Percentiles rank a stretch among this genome's conserved stretches.
Conservation (phyloP, 1,140 invertebrate species). For the fruit fly (Drosophila melanogaster) region DNA sequence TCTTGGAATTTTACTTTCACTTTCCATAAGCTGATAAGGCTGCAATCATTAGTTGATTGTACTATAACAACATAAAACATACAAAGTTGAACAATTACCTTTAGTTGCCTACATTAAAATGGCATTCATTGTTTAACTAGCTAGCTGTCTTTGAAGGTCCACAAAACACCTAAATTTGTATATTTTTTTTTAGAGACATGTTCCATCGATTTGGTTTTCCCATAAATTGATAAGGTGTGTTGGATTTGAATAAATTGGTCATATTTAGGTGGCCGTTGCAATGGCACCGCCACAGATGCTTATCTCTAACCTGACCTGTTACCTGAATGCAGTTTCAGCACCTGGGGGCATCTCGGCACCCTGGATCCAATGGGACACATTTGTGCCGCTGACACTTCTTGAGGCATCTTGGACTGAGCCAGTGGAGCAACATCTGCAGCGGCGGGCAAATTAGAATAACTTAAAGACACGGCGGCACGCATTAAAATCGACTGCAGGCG, state of each 20-base stretch:
- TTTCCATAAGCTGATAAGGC: too few species aligned
- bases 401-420: neutral
- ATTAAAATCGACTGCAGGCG: conserved; percentile 61
- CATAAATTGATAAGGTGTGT: neutral
- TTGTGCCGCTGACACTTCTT: conserved; percentile 61
- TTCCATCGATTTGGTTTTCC: neutral
- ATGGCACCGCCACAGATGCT: conserved; percentile 26
- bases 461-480: conserved; percentile 77
- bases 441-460: conserved; percentile 77
- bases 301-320: conserved; percentile 30
- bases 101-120: too few species aligned
- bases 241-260: conserved; percentile 28
- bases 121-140: too few species aligned
- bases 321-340: conserved; percentile 23
- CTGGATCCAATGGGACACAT: conserved; percentile 56
- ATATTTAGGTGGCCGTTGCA: conserved; percentile 10
- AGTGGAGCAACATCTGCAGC: neutral
- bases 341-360: neutral
- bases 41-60: too few species aligned
- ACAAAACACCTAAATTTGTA: neutral
- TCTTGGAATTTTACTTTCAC: too few species aligned
- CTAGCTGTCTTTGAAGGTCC: too few species aligned
- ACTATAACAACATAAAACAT: too few species aligned
- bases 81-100: too few species aligned
- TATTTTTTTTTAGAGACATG: neutral